Conservation (phyloP, 2,113 vertebrate genomes). For the Steatornis caripensis region DNA sequence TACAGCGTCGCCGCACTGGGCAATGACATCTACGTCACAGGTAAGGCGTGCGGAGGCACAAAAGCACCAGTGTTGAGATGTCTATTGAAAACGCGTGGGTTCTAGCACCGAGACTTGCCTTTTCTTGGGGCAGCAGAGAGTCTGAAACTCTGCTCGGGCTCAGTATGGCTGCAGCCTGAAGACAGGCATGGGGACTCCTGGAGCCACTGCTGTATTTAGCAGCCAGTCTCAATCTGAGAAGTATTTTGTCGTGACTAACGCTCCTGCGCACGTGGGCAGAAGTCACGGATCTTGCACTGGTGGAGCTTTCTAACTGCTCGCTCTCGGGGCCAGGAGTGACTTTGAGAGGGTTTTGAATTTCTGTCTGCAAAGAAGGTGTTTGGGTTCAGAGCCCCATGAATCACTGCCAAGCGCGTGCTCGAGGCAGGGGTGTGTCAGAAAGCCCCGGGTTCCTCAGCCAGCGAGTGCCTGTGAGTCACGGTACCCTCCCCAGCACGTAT, state of each 20-base stretch:
- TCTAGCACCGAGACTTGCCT: accelerated
- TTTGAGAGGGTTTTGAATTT: background rate
- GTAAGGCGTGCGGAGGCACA: conserved; percentile 60
- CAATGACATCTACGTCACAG: conserved; percentile 95
- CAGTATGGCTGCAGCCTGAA: background rate
- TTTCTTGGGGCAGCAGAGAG: background rate
- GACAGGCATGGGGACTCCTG: background rate
- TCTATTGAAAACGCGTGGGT: accelerated
- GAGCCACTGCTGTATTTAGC: background rate
- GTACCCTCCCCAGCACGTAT: background rate
- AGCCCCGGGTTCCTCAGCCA: background rate
- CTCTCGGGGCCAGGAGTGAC: background rate
- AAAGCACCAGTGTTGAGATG: background rate
- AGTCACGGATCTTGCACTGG: background rate
- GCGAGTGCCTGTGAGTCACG: background rate
- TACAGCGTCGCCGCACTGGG: conserved; percentile 93
- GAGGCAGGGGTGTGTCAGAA: background rate
- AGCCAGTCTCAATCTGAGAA: background rate
- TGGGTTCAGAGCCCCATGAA: background rate
- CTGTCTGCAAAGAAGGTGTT: background rate
- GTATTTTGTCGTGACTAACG: conserved; percentile 11
- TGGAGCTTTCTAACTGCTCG: background rate
- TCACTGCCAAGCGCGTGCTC: background rate
- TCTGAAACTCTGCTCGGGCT: background rate
- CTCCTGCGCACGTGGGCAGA: background rate